Percentiles rank a stretch among this genome's conserved stretches.
These are phyloP conservation scores for Pyrrhosoma nymphula DNA, from an alignment of 2,888 invertebrate species.

Conservation along the genomic window DNA sequence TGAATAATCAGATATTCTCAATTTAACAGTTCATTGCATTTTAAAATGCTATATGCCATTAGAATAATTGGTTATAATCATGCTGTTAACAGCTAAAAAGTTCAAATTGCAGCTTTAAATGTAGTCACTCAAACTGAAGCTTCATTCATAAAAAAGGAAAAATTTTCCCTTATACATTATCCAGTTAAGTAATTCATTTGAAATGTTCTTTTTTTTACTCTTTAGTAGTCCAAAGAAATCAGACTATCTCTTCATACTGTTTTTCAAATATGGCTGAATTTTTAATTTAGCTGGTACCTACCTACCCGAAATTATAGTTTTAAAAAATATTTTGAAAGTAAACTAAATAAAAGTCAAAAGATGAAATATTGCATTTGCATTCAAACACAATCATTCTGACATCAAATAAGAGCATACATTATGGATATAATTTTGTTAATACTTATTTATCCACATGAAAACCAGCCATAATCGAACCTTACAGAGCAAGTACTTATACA, in stretches of 20 bases:
- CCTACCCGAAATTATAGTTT: background rate
- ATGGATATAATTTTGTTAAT: background rate
- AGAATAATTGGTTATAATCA: background rate
- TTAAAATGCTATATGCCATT: background rate
- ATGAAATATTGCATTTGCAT: background rate
- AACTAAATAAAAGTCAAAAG: background rate
- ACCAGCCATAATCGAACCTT: background rate
- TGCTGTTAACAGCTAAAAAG: background rate
- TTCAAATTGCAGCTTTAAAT: background rate
- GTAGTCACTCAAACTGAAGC: background rate
- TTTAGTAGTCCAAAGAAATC: too few species aligned
- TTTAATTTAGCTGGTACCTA: too few species aligned
- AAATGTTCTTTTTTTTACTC: background rate
- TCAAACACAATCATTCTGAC: background rate
- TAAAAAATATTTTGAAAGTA: background rate
- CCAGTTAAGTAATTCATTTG: background rate
- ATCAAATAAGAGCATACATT: background rate
- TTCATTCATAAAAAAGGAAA: background rate
- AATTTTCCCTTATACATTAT: background rate
- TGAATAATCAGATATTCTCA: constrained; percentile 1
- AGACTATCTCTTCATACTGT: background rate
- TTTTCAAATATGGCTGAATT: background rate
- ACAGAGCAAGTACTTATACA: background rate
- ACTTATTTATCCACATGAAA: background rate
- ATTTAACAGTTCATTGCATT: background rate